Conservation (phyloP, 2,888 invertebrate genomes). For the Entomobrya multifasciata region DNA sequence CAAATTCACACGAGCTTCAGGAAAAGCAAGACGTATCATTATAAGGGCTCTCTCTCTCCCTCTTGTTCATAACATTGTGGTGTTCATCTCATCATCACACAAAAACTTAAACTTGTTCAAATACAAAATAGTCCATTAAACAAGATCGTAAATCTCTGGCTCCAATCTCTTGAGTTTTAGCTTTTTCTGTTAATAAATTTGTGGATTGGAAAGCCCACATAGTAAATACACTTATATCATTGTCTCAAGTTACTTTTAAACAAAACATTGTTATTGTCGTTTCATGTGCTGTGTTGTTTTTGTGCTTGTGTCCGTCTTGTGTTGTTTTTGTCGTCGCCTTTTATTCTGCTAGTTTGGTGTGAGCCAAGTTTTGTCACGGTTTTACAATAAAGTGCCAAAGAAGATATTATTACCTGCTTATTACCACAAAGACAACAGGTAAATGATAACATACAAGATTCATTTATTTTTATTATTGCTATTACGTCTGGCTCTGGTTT, state of each 20-base stretch:
- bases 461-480: background rate
- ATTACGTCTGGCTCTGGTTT: background rate
- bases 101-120: conserved; percentile 39
- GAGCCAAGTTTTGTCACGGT: conserved; percentile 64
- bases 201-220: conserved; percentile 36
- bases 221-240: conserved; percentile 41
- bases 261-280: conserved; percentile 52
- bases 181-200: conserved; percentile 45
- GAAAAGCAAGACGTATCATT: conserved; percentile 52
- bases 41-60: conserved; percentile 51
- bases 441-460: conserved; percentile 47
- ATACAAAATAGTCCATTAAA: conserved; percentile 60
- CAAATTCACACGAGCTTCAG: conserved; percentile 71
- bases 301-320: conserved; percentile 35
- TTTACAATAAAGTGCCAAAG: conserved; percentile 68
- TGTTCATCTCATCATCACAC: background rate
- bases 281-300: background rate
- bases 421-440: conserved; percentile 62
- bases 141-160: conserved; percentile 64
- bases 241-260: conserved; percentile 71
- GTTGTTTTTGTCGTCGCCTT: conserved; percentile 27
- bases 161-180: conserved; percentile 64
- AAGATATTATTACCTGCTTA: conserved; percentile 38
- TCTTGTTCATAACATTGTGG: background rate
- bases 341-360: conserved; percentile 21